A percentile compares a stretch with the other conserved stretches of the same genome.
These are phyloP conservation scores for Pseudochaenichthys georgianus DNA, from an alignment of 2,797 vertebrate species.

Conservation along the genomic window DNA sequence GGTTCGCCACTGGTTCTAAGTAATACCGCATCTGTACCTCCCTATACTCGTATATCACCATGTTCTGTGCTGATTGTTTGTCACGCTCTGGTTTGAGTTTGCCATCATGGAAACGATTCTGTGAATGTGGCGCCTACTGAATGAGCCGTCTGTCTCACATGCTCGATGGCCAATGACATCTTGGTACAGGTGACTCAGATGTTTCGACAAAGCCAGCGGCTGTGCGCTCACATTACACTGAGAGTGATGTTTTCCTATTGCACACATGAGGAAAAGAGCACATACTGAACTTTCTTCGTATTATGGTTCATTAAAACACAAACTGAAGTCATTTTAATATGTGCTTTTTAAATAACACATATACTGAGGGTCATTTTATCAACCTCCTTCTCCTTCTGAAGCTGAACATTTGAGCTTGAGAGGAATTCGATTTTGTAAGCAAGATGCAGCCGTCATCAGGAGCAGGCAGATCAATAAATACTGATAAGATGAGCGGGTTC, in stretches of 20 bases:
- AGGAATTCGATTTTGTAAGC: conserved; percentile 25
- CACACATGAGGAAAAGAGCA: neutral
- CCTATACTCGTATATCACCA: neutral
- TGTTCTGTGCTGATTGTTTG: conserved; percentile 25
- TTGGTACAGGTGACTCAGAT: conserved; percentile 35
- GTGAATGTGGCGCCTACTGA: conserved; percentile 7
- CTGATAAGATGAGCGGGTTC: conserved; percentile 67
- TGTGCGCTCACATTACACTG: conserved; percentile 28
- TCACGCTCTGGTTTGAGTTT: no score
- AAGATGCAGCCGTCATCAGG: conserved; percentile 23
- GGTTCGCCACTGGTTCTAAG: neutral
- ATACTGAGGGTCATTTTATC: neutral
- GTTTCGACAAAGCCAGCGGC: neutral
- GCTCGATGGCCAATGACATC: conserved; percentile 12
- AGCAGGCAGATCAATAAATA: conserved; percentile 52
- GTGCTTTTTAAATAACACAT: neutral
- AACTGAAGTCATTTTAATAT: neutral
- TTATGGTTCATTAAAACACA: conserved; percentile 6
- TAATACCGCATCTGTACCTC: neutral
- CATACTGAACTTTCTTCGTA: neutral
- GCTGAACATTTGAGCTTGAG: conserved; percentile 37
- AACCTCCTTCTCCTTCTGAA: neutral
- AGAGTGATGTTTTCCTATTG: neutral
- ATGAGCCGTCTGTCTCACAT: conserved; percentile 1
- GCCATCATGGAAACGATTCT: neutral